Base-by-base conservation (phyloP, 2,888 invertebrate species). In the Cheilosia vernalis region DNA sequence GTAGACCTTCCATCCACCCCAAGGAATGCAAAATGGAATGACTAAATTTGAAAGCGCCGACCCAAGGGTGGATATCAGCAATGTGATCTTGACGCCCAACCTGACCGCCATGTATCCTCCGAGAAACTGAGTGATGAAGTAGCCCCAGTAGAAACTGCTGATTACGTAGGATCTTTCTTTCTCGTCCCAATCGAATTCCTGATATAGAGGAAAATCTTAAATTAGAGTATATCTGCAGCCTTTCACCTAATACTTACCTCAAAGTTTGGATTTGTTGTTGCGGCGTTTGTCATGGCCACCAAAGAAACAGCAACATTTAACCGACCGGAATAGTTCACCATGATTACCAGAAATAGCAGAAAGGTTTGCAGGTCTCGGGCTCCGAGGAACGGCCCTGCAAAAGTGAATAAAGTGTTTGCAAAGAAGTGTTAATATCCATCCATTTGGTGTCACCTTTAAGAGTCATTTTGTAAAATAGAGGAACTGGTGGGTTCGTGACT, bases 271-370 rank as follows among this genome's bases (percentile, higher is more conserved):
- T 92, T 91, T 15, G 90, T 90, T 1, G 92, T 89, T 0, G 89
- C 88, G 0, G 89, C 88, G 80, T 94, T 93, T 9, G 90, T 91
- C 95, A 96, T 96, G 13, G 95, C 95, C 0, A 95, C 94, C 55
- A 96, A 93, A 0, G 94, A 95, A 2, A 95, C 94, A 0, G 94
- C 95, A 89, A 95, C 92, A 87, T 94, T 94, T 55, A 95, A 93
- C 55, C 95, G 91, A 81, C 94, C 93, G 0, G 93, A 93, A 88
- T 94, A 95, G 47, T 94, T 93, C 3, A 94, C 93, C 0, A 93
- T 89, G 88, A 94, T 92, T 0, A 94, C 93, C 4, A 93, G 80
- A 88, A 95, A 94, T 87, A 95, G 90, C 78, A 95, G 89, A 2
- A 93, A 87, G 0, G 89, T 85, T n/a, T 85, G 84, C 1, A 85